Base-by-base conservation (phyloP, 2,113 vertebrate genomes). In the Perccottus glenii region DNA sequence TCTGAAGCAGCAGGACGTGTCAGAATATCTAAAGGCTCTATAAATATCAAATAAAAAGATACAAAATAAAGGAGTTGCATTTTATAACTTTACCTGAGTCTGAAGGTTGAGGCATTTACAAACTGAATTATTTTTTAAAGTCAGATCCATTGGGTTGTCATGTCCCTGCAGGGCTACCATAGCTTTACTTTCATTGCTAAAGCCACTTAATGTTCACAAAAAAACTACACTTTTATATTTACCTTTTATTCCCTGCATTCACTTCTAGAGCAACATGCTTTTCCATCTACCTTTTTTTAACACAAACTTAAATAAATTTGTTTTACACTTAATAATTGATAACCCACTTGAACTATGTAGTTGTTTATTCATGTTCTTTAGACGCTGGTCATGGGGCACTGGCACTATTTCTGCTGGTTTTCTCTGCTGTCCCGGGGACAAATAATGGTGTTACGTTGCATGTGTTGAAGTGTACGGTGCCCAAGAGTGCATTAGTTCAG, bases 241-340 rank as follows among this genome's bases (percentile, higher is more conserved):
- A 12, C 44, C 12, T 45, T n/a, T 12, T 12, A 12, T 45, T 45
- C 44, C 12, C 19, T 40, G 5, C 38, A 40, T 40, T 40, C 38
- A 40, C 36, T 5, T 38, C 4, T 38, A 6, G 4, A 4, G 6
- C 9, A 9, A 45, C 43, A 9, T 9, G 5, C 4, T 11, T 45
- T 45, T 45, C 11, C 2, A 45, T 45, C 4, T 9, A 45, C 4
- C 9, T 12, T 12, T 10, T 45, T 3, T 60, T 9, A 27, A 27
- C 7, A 19, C 14, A 65, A 52, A 32, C 64, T n/a, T 45, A 59
- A 64, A 64, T 19, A 64, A n/a, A n/a, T n/a, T n/a, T n/a, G n/a
- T n/a, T 33, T 47, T 2, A 51, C n/a, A 6, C 15, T 58, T 2
- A 53, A 66, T 55, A 61, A 55, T 73, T 47, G 9, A 60, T 46